Evolutionary conservation across 2,113 vertebrate species (phyloP).

Genomic region (Catharus fuscescens): DNA sequence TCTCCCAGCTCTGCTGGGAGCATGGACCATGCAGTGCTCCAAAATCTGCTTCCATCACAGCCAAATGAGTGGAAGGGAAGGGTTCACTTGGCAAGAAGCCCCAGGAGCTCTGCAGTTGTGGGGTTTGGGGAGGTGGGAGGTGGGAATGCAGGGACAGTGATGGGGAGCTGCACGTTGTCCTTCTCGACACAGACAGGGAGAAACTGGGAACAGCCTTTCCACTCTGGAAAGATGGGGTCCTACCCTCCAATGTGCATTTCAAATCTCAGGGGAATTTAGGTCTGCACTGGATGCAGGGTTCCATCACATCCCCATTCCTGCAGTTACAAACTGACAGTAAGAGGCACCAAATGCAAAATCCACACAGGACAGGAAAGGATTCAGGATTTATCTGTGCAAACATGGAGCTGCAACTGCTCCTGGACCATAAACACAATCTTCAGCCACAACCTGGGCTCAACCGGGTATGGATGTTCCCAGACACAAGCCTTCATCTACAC

Average conservation of each 20-base stretch:
- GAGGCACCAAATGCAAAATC: neutral
- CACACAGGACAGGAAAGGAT: neutral
- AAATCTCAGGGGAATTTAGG: neutral
- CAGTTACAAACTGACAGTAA: neutral
- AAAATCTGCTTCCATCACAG: neutral
- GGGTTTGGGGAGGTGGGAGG: neutral
- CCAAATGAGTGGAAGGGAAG: neutral
- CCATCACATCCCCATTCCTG: neutral
- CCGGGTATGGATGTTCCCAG: neutral
- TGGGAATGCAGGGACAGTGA: neutral
- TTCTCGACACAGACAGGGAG: neutral
- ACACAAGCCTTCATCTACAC: neutral
- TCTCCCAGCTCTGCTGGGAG: neutral
- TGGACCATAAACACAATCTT: neutral
- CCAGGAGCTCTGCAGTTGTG: neutral
- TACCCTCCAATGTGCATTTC: accelerated
- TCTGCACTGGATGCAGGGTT: neutral
- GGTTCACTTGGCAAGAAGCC: neutral
- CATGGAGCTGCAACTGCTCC: neutral
- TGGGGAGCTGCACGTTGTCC: neutral
- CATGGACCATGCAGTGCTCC: accelerated
- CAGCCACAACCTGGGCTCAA: neutral
- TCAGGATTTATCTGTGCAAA: neutral
- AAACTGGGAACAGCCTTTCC: neutral
- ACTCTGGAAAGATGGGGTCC: accelerated